Evolutionary conservation across 2,888 invertebrate genomes (phyloP).

Genomic region (Aelia acuminata): DNA sequence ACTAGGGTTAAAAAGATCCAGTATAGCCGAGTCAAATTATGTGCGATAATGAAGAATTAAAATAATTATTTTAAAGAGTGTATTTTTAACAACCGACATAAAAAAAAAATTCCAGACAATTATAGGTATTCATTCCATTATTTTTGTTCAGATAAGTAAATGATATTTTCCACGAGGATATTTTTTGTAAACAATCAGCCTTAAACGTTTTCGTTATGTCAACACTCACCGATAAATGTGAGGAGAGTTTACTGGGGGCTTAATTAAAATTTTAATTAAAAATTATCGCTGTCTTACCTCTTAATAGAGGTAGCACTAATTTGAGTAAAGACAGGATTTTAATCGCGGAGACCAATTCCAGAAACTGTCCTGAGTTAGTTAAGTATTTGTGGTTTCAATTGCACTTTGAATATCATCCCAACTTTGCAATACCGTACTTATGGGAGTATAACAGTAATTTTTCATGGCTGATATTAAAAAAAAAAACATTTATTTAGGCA

Average conservation of each 20-base stretch:
- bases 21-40: too few relatives aligned
- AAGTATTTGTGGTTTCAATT: not conserved
- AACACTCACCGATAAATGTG: not conserved
- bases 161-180: not conserved
- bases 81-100: too few relatives aligned
- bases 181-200: not conserved
- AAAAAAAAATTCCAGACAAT: not conserved
- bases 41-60: too few relatives aligned
- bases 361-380: not conserved
- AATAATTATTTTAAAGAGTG: too few relatives aligned
- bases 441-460: not conserved
- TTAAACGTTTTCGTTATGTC: not conserved
- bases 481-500: too few relatives aligned
- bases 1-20: too few relatives aligned
- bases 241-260: not conserved
- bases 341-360: not conserved
- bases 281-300: not conserved
- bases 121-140: not conserved
- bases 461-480: not conserved
- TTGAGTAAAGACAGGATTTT: not conserved
- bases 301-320: not conserved
- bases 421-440: too few relatives aligned
- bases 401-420: not conserved
- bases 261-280: slow-evolving; percentile 26
- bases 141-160: not conserved